Base-by-base conservation (phyloP, 2,797 vertebrate species). In the Sarcophilus harrisii region DNA sequence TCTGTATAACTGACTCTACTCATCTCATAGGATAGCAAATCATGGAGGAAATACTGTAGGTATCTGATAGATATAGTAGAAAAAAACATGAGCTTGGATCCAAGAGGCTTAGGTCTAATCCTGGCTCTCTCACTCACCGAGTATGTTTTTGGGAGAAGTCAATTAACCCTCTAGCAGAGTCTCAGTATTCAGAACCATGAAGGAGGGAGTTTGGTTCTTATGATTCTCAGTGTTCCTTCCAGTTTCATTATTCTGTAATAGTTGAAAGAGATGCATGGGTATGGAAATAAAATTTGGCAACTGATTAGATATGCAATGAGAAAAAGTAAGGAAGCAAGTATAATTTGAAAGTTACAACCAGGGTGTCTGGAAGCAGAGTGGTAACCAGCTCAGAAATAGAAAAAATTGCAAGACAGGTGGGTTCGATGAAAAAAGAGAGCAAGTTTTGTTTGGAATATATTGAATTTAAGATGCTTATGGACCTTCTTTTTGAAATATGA, bases 1-100 rank as follows among this genome's bases (percentile, higher is more conserved):
- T 98, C 96, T 57, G 91, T 96, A 97, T 95, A 94, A 96, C 91
- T 87, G 73, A 45, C 73, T 49, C 45, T 94, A 94, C 95, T 96
- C 97, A 96, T 93, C 90, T 94, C 95, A 62, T 96, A 97, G 94
- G 45, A 97, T 93, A 95, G 90, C 95, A 0, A 57, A 16, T 96
- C 97, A 98, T 95, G 96, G 97, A 98, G 97, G 96, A 95, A 90
- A 90, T 59, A 92, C 55, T 49, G 32, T 92, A 32, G 73, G 73
- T 49, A 38, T 87, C 73, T 49, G 21, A 45, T 87, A 87, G 73
- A 87, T 27, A 3, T 27, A 87, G 38, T 27, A 87, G 38, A 49
- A 87, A 81, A 81, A 81, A 4, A 18, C 10, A 38, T 81, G n/a
- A 81, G 18, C 38, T 28, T 8, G 27, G 28, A 58, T 18, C 18